A percentile compares a stretch with the other conserved stretches of the same genome.
Evolutionary conservation across 2,797 vertebrate species (phyloP).

Genomic region (Toxotes lorentzi): DNA sequence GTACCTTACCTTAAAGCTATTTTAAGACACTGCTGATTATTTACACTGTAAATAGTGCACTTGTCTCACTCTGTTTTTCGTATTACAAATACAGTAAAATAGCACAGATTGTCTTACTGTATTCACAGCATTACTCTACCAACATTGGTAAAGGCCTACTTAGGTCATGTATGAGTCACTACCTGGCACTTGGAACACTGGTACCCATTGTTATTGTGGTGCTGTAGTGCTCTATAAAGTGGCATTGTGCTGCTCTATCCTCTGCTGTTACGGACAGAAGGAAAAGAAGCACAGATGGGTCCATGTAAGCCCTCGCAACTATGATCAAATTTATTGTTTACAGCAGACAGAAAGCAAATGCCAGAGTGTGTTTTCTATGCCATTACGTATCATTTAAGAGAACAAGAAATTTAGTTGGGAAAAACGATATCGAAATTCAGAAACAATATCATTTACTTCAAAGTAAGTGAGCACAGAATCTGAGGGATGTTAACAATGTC

Average conservation of each 20-base stretch:
- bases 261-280: conserved; percentile 60
- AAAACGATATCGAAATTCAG: neutral
- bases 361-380: neutral
- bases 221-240: conserved; percentile 79
- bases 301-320: conserved; percentile 24
- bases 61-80: conserved; percentile 27
- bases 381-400: neutral
- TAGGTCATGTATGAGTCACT: conserved; percentile 87
- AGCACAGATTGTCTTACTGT: conserved; percentile 53
- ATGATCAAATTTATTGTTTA: conserved; percentile 31
- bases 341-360: conserved; percentile 3
- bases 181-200: conserved; percentile 85
- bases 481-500: conserved; percentile 50
- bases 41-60: conserved; percentile 24
- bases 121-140: conserved; percentile 61
- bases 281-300: conserved; percentile 32
- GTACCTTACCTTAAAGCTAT: neutral
- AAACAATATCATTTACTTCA: neutral
- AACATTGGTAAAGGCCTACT: conserved; percentile 70
- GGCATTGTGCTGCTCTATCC: conserved; percentile 75
- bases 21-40: conserved; percentile 33
- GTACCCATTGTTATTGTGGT: conserved; percentile 77
- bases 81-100: conserved; percentile 38
- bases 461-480: conserved; percentile 23
- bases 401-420: neutral